Percentiles rank a stretch among this genome's conserved stretches.
phyloP scores from a whole-genome alignment of 2,113 vertebrate species.

The Ursus arctos region DNA sequence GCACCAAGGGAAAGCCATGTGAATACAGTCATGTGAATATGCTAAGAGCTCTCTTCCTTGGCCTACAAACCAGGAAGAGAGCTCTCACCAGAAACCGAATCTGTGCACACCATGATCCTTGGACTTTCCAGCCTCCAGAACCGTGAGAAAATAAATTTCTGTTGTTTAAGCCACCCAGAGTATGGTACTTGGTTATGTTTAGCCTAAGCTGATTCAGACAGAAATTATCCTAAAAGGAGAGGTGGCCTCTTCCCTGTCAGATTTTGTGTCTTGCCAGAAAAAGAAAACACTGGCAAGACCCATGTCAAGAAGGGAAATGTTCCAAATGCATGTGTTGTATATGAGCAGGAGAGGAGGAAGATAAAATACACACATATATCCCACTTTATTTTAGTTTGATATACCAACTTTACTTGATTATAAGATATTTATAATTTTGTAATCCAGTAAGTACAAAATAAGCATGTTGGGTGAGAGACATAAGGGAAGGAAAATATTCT shows the following conservation, averaged over 20 bases:
- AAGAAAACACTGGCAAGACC: conserved; percentile 73
- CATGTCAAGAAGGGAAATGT: conserved; percentile 57
- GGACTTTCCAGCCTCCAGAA: background rate
- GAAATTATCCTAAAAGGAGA: conserved; percentile 47
- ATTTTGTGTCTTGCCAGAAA: conserved; percentile 52
- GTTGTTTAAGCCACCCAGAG: background rate
- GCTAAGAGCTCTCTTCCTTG: background rate
- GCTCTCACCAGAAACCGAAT: background rate
- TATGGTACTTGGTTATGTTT: background rate
- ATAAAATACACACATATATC: conserved; percentile 35
- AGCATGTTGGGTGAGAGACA: conserved; percentile 57
- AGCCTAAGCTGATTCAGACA: conserved; percentile 21
- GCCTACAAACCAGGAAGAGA: background rate
- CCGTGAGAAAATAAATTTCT: conserved; percentile 7
- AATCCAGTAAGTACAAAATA: conserved; percentile 51
- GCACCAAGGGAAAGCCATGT: background rate
- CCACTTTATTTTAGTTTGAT: conserved; percentile 51
- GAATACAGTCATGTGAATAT: background rate
- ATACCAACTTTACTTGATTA: conserved; percentile 62
- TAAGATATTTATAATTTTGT: conserved; percentile 64
- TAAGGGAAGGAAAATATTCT: conserved; percentile 3
- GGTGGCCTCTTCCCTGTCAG: conserved; percentile 40
- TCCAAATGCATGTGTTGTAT: conserved; percentile 37
- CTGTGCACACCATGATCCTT: background rate
- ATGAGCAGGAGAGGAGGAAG: conserved; percentile 33